phyloP scores from a whole-genome alignment of 1,140 invertebrate species.

The Apocrypta bakeri region DNA sequence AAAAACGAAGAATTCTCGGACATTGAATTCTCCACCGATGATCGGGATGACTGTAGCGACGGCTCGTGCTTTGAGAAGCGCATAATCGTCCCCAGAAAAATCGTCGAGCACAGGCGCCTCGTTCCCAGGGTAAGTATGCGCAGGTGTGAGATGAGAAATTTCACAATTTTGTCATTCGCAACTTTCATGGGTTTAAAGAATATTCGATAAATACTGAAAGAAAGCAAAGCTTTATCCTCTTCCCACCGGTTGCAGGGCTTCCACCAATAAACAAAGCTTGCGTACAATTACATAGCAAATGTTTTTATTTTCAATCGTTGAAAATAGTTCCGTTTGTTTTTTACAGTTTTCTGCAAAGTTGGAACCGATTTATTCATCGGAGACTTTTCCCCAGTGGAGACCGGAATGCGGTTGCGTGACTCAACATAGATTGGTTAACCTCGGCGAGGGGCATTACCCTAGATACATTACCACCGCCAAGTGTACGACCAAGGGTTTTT shows the following conservation, averaged over 20 bases:
- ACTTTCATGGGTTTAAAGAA: too few relatives aligned
- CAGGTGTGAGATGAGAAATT: too few relatives aligned
- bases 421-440: conserved; percentile 54
- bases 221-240: too few relatives aligned
- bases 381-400: conserved; percentile 43
- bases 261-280: too few relatives aligned
- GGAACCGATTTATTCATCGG: conserved; percentile 26
- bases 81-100: conserved; percentile 43
- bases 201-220: too few relatives aligned
- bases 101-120: conserved; percentile 36
- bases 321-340: neutral
- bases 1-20: conserved; percentile 44
- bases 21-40: conserved; percentile 33
- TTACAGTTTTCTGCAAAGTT: neutral
- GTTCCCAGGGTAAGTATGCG: conserved; percentile 42
- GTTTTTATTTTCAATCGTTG: neutral
- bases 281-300: neutral
- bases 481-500: conserved; percentile 53
- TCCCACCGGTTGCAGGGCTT: too few relatives aligned
- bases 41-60: conserved; percentile 44
- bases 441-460: conserved; percentile 59
- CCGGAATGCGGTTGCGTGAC: conserved; percentile 53
- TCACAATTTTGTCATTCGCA: too few relatives aligned
- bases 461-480: conserved; percentile 55
- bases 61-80: conserved; percentile 49